Conservation (phyloP, 53 echinoderm and acorn worm species). For the Hippasteria phrygiana region DNA sequence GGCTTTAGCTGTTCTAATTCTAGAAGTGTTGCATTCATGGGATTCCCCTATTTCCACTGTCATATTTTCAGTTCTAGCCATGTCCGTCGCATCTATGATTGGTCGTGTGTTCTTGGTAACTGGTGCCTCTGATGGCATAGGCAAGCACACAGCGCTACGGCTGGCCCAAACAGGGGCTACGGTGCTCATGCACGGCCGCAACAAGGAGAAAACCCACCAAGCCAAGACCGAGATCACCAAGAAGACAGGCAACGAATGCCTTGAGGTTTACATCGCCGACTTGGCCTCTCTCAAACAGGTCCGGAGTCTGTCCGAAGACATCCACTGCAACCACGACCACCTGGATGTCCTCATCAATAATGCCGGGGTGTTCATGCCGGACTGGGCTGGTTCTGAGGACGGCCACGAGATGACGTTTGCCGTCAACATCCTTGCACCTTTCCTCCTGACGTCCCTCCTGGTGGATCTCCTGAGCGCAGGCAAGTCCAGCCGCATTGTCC, state of each 20-base stretch:
- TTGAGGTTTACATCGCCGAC: slow-evolving; percentile 77
- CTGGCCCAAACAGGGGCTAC: slow-evolving; percentile 87
- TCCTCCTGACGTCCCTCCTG: slow-evolving; percentile 79
- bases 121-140: slow-evolving; percentile 88
- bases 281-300: slow-evolving; percentile 37
- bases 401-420: slow-evolving; percentile 90
- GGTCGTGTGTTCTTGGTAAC: slow-evolving; percentile 78
- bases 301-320: slow-evolving; percentile 58
- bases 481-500: slow-evolving; percentile 63
- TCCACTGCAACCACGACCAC: slow-evolving; percentile 62
- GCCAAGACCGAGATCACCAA: slow-evolving; percentile 68
- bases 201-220: slow-evolving; percentile 56
- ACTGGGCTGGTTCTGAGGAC: slow-evolving; percentile 66
- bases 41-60: not conserved
- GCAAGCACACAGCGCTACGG: slow-evolving; percentile 76
- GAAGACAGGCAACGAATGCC: slow-evolving; percentile 71
- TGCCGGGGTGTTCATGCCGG: slow-evolving; percentile 73
- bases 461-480: slow-evolving; percentile 79
- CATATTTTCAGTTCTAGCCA: not conserved
- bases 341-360: slow-evolving; percentile 91
- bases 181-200: slow-evolving; percentile 84
- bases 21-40: not conserved
- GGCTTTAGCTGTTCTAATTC: too few species aligned
- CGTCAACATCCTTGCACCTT: slow-evolving; percentile 86
- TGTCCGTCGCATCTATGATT: slow-evolving; percentile 1